Base-by-base conservation (phyloP, 2,113 vertebrate species). In the Montifringilla adamsi region DNA sequence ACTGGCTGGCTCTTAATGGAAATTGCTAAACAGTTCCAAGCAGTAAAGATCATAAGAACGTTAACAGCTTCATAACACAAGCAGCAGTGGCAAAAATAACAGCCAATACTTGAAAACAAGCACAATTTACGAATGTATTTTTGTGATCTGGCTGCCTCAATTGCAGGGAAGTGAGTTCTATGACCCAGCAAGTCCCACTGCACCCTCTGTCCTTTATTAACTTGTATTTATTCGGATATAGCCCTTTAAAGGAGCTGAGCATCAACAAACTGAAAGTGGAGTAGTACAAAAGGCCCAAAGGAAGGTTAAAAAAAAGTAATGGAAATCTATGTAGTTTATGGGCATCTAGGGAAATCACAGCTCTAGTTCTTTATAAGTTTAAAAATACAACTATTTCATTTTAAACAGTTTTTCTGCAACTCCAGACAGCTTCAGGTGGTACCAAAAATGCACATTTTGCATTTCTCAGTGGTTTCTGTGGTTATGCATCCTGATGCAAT, bases 291-390 rank as follows among this genome's bases (percentile, higher is more conserved):
- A 81, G 80, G 60, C 90, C 90, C 86, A 93, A 84, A 94, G 73
- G 63, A 92, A 94, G 59, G 85, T 88, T 88, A 91, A 93, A 95
- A 96, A 93, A 86, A 74, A 78, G 22, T n/a, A 94, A 85, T 86
- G 67, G 73, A 90, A 95, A 86, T 62, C 82, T 86, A 3, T 62
- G 85, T 70, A 63, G 83, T 63, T 92, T 92, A 93, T 93, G 68
- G 9, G 64, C 58, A 16, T 70, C 90, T 31, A 16, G 92, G 92
- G 94, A 96, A 94, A 96, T 95, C 95, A 81, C 68, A 70, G 59
- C 39, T 77, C 68, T 63, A 50, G 63, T 18, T 89, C 33, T 83
- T 46, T 87, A 2, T 30, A 90, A 66, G 83, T 75, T 84, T 89
- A 70, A 90, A 92, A 96, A 78, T 47, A 56, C 12, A 92, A 84